These are phyloP conservation scores for Sebastes flavidus DNA, from an alignment of 2,797 vertebrate species.

Conservation along the genomic window DNA sequence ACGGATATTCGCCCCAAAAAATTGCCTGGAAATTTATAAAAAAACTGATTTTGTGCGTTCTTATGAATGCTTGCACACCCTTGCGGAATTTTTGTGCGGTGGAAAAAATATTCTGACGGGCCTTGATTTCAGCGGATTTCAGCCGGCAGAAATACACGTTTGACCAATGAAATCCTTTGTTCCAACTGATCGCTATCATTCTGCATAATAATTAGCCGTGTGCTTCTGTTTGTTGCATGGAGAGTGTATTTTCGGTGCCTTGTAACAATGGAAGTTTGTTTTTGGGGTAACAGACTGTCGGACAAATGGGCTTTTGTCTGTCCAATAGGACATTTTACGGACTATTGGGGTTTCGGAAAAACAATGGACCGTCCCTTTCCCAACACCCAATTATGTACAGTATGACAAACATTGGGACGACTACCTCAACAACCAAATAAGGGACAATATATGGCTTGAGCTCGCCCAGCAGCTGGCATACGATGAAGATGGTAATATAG, in stretches of 20 bases:
- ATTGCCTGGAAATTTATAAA: no score
- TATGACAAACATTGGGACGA: background rate
- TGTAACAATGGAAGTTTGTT: background rate
- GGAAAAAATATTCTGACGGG: no score
- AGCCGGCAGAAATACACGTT: fast-evolving
- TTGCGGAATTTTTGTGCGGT: no score
- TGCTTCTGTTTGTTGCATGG: background rate
- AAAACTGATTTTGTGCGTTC: no score
- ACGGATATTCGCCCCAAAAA: no score
- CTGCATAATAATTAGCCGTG: background rate
- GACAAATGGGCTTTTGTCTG: background rate
- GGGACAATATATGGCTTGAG: background rate
- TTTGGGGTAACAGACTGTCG: background rate
- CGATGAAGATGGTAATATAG: background rate
- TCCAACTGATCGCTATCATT: no score
- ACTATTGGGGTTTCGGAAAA: background rate
- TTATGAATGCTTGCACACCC: no score
- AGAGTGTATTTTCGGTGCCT: background rate
- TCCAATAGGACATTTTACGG: background rate
- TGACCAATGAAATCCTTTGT: no score
- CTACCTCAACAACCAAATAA: no score
- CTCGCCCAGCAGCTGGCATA: background rate
- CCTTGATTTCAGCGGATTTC: no score
- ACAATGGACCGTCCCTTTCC: background rate
- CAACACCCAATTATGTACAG: background rate